These are phyloP conservation scores for Mormyrus iriodes DNA, from an alignment of 2,113 vertebrate species.

Conservation along the genomic window DNA sequence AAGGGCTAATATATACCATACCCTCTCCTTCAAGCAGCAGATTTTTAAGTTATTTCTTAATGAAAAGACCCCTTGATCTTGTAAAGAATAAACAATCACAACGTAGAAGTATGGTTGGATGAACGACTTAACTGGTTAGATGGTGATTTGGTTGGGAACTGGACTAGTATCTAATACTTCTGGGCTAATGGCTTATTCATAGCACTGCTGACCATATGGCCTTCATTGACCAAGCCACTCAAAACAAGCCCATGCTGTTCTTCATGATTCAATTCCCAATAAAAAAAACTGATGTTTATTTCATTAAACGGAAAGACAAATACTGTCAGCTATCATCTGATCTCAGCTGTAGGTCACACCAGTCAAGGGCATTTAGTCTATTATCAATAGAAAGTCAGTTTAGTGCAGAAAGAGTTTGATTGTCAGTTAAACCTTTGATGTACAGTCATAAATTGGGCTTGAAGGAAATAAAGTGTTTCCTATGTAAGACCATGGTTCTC, in stretches of 20 bases:
- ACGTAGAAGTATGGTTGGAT: background rate
- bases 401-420: background rate
- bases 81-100: background rate
- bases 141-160: background rate
- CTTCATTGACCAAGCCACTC: background rate
- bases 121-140: background rate
- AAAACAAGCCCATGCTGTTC: background rate
- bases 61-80: background rate
- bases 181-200: background rate
- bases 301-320: background rate
- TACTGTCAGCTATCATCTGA: background rate
- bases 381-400: background rate
- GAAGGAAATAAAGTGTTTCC: background rate
- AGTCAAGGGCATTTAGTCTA: background rate
- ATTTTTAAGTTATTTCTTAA: background rate
- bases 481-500: background rate
- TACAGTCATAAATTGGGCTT: background rate
- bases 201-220: background rate
- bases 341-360: background rate
- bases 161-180: background rate
- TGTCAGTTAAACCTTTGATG: background rate
- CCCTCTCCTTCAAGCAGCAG: background rate
- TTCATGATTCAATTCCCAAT: background rate
- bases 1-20: background rate
- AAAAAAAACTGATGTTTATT: background rate